phyloP scores from a whole-genome alignment of 2,888 invertebrate genomes.

The Hyalella azteca region DNA sequence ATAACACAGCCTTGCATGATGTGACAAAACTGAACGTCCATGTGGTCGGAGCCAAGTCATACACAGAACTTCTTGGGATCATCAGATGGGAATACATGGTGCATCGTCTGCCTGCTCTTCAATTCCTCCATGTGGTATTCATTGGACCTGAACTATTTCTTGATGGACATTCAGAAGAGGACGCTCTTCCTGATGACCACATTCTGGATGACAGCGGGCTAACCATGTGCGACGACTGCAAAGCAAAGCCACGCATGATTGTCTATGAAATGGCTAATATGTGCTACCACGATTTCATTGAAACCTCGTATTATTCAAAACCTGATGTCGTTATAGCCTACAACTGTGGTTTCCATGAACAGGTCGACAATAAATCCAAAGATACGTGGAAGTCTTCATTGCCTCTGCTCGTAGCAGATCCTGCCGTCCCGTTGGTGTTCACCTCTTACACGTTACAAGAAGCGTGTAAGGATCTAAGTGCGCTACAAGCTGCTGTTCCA shows the following conservation, averaged over 20 bases:
- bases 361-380: conserved; percentile 21
- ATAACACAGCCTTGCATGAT: conserved; percentile 25
- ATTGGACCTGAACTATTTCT: conserved; percentile 51
- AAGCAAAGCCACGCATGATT: conserved; percentile 14
- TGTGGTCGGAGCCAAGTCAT: conserved; percentile 50
- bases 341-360: conserved; percentile 56
- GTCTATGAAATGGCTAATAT: conserved; percentile 42
- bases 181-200: conserved; percentile 38
- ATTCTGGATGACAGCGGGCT: conserved; percentile 47
- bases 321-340: conserved; percentile 50
- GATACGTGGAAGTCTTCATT: conserved; percentile 41
- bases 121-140: conserved; percentile 41
- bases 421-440: conserved; percentile 44
- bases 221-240: conserved; percentile 45
- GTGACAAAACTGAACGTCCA: conserved; percentile 41
- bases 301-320: conserved; percentile 1
- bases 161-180: conserved; percentile 14
- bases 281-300: conserved; percentile 42
- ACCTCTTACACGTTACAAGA: conserved; percentile 48
- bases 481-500: not conserved
- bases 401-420: conserved; percentile 4
- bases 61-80: conserved; percentile 44
- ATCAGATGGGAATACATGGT: conserved; percentile 52
- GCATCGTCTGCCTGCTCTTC: conserved; percentile 45
- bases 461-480: conserved; percentile 40